Base-by-base conservation (phyloP, 2,888 invertebrate genomes). In the Leptopilina drosophilae region DNA sequence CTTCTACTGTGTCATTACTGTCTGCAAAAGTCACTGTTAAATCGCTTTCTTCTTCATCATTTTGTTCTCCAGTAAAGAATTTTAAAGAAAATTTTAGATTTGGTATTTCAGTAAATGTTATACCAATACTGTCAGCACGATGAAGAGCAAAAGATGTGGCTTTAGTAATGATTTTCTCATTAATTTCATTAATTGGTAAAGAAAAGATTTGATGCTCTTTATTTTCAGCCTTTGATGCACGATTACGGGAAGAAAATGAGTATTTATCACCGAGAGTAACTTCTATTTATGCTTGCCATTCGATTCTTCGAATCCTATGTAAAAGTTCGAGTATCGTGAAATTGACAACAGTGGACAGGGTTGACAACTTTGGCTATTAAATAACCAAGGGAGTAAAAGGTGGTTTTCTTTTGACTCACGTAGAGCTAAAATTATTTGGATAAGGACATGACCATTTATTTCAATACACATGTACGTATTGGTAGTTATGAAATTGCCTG, bases 401-500 rank as follows among this genome's bases (percentile, higher is more conserved):
- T 62, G 15, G 62, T 62, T 20, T 6, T 15, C 20, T 5, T 62
- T 62, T 62, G 49, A 62, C 7, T 62, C 62, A 62, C 62, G n/a
- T 62, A 62, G 11, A 5, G 56, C 59, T 3, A 59, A 11, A 15
- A 62, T 62, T 15, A 62, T 62, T 62, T 62, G 15, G n/a, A 62
- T 15, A 62, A 62, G 62, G 15, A 20, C 62, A 15, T 62, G 62
- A 7, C 62, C 62, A n/a, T 62, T 62, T 62, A 62, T 62, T 62
- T 62, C 62, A 62, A 62, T 62, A 8, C 62, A 62, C 62, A 62
- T 62, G 62, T 62, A 62, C n/a, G 62, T 15, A 15, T 62, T 62
- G 15, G 20, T 62, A 62, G 62, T 62, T 62, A 62, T 62, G 20
- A n/a, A 62, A 62, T 62, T 62, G 5, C 20, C 62, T 62, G 62